Evolutionary conservation across 92 coral and sea anemone species (phyloP), one percentile per base, ranked within the genome.

Genomic region (Heteractis magnifica): DNA sequence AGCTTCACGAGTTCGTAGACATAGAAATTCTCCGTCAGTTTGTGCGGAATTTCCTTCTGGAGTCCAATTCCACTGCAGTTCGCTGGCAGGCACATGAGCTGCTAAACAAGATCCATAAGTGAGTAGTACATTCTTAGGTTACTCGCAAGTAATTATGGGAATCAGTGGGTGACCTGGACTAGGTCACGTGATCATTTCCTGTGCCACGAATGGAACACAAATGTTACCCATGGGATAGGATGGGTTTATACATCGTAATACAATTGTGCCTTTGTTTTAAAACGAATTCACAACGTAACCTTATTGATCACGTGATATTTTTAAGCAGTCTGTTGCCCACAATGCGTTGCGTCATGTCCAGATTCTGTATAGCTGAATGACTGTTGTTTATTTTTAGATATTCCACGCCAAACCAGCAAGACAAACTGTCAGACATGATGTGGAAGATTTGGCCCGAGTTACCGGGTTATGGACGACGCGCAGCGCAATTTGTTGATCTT

Each of bases 31-130:
- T 96, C 72, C 86, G 90, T 50, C 98, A 96, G 91, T 96, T 96
- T 89, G 98, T 96, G 1, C 94, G 90, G 52, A 92, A 88, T 51
- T 96, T 96, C 81, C 93, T 96, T 55, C 84, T 96, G 75, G 98
- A 94, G 86, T 96, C 99, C 18, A 96, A 96, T 85, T 92, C 99
- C 4, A 94, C 99, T 12, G 98, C 98, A 41, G 94, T 96, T 52
- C 91, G 99, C 14, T 96, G 99, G 99, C 99, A 96, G 84, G 98
- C 98, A 9, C 99, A 96, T 72, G 95, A 94, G 49, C 88, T 96
- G 62, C 91, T 96, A 8, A 83, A 87, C 90, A 94, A 90, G 83
- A 88, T 96, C 19, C 97, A 96, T 89, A 96, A 94, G 99, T 96
- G 83, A 53, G 97, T 83, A 50, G 10, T 34, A 34, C 44, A 34